These are phyloP conservation scores for Mustelus asterias DNA, from an alignment of 2,113 vertebrate species.

Conservation along the genomic window DNA sequence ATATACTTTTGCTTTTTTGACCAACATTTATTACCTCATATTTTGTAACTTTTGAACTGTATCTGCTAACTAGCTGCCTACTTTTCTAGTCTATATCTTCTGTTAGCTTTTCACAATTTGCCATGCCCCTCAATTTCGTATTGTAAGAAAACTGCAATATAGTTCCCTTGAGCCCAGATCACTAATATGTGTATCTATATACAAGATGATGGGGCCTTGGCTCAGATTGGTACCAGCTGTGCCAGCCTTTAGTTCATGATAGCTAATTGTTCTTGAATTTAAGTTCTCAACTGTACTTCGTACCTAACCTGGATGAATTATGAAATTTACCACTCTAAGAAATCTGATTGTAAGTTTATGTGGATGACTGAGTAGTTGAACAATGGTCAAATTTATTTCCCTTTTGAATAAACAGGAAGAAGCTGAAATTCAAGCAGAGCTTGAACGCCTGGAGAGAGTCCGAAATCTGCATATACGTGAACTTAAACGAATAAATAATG, in stretches of 20 bases:
- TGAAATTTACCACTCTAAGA: background rate
- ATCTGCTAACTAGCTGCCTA: background rate
- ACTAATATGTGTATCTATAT: background rate
- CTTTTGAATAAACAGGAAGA: constrained; percentile 82
- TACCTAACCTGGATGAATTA: background rate
- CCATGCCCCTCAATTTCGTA: background rate
- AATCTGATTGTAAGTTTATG: background rate
- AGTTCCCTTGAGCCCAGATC: background rate
- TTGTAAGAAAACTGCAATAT: background rate
- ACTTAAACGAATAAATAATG: constrained; percentile 99
- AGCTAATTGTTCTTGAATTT: background rate
- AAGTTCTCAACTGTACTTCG: background rate
- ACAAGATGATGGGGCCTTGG: background rate
- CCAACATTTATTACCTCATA: background rate
- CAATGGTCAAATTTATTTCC: background rate
- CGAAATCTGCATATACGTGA: constrained; percentile 99
- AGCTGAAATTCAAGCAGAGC: constrained; percentile 98
- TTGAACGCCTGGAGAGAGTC: constrained; percentile 96
- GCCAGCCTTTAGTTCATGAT: background rate
- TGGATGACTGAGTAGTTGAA: background rate
- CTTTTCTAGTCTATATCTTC: background rate
- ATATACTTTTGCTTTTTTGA: background rate
- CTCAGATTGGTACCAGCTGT: background rate
- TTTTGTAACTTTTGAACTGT: background rate
- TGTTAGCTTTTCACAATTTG: background rate